A percentile compares a stretch with the other conserved stretches of the same genome.
phyloP scores from a whole-genome alignment of 1,140 invertebrate genomes.

The Oryzaephilus surinamensis region DNA sequence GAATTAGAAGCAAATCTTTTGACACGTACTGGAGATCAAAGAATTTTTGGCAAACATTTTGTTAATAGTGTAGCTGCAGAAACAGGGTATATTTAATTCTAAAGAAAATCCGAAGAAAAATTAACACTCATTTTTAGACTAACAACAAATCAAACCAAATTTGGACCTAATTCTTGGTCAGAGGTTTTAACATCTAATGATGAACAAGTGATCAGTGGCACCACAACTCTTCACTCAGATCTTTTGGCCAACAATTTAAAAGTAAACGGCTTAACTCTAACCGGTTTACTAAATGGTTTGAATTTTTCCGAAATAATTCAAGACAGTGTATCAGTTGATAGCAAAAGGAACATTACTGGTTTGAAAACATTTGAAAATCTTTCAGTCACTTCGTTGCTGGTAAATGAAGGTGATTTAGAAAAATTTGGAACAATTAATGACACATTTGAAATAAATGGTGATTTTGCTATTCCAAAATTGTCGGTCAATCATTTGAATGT shows the following conservation, averaged over 20 bases:
- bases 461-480: no score
- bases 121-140: conserved; percentile 9
- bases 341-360: conserved; percentile 15
- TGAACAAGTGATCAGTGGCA: conserved; percentile 7
- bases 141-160: conserved; percentile 6
- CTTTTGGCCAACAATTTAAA: conserved; percentile 10
- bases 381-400: no score
- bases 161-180: conserved; percentile 8
- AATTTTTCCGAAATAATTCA: conserved; percentile 17
- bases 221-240: background rate
- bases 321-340: conserved; percentile 14
- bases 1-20: conserved; percentile 30
- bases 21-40: conserved; percentile 36
- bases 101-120: background rate
- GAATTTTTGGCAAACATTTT: conserved; percentile 27
- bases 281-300: conserved; percentile 16
- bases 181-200: conserved; percentile 3
- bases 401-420: no score
- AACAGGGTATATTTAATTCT: conserved; percentile 12
- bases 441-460: no score
- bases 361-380: conserved; percentile 24
- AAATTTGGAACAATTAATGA: no score
- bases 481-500: no score
- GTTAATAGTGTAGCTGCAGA: conserved; percentile 11
- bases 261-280: conserved; percentile 10